Evolutionary conservation across 2,888 invertebrate genomes (phyloP).

Genomic region (Drosophila macrothrix): DNA sequence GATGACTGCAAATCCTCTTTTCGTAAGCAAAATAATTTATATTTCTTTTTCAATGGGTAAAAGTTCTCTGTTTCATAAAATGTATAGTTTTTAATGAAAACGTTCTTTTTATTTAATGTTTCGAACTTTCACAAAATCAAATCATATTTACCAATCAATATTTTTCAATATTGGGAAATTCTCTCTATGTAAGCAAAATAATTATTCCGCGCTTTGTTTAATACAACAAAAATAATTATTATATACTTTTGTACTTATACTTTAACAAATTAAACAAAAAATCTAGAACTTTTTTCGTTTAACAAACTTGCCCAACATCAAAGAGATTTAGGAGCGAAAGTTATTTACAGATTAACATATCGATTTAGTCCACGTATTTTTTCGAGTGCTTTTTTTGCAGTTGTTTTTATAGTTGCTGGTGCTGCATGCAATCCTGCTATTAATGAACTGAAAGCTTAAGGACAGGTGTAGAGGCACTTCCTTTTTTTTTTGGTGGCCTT

Average conservation of each 20-base stretch:
- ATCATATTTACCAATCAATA: not conserved
- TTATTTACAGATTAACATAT: conserved; percentile 10
- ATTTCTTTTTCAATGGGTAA: not conserved
- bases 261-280: not conserved
- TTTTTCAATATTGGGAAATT: too few species aligned
- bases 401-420: conserved; percentile 28
- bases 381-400: conserved; percentile 25
- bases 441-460: conserved; percentile 57
- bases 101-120: not conserved
- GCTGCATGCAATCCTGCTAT: conserved; percentile 46
- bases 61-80: too few species aligned
- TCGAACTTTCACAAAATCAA: not conserved
- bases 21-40: not conserved
- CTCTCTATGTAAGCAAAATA: not conserved
- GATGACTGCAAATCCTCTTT: not conserved
- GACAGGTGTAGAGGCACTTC: conserved; percentile 29
- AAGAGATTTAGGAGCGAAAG: conserved; percentile 8
- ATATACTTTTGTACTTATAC: fast-evolving
- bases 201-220: not conserved
- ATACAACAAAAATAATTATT: not conserved
- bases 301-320: not conserved
- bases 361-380: not conserved
- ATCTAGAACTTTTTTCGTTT: not conserved
- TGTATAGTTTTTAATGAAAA: not conserved
- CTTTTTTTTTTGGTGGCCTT: conserved; percentile 3